Evolutionary conservation across 2,888 invertebrate species (phyloP).

Genomic region (Atrina japonica): DNA sequence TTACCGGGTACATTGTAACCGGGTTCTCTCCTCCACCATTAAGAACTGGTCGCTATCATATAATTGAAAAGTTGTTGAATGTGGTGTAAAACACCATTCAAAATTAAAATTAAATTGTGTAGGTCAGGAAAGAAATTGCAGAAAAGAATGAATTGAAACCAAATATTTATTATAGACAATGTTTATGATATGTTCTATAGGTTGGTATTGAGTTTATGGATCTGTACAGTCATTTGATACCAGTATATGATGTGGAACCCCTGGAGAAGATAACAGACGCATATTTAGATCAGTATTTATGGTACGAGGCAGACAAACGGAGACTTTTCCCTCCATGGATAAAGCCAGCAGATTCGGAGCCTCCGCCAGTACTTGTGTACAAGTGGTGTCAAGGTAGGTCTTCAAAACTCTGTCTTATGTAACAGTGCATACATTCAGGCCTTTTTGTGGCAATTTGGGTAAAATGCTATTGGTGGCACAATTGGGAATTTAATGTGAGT

Average conservation of each 20-base stretch:
- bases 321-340: slow-evolving; percentile 99
- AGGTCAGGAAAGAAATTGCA: too few relatives aligned
- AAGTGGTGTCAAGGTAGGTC: slow-evolving; percentile 98
- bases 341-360: slow-evolving; percentile 99
- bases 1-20: too few relatives aligned
- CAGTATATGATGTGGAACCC: slow-evolving; percentile 99
- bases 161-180: too few relatives aligned
- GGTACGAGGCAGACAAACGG: slow-evolving; percentile 98
- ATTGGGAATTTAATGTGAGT: too few relatives aligned
- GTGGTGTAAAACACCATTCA: too few relatives aligned
- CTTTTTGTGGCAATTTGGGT: too few relatives aligned
- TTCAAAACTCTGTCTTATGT: neutral
- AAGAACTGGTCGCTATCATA: too few relatives aligned
- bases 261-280: slow-evolving; percentile 99
- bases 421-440: neutral
- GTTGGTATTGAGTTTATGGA: slow-evolving; percentile 99
- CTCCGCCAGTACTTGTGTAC: slow-evolving; percentile 89
- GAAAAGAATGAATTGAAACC: too few relatives aligned
- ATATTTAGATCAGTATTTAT: slow-evolving; percentile 99
- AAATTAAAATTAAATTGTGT: too few relatives aligned
- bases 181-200: slow-evolving; percentile 81
- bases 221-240: slow-evolving; percentile 98
- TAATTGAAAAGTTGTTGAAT: too few relatives aligned
- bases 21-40: too few relatives aligned
- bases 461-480: too few relatives aligned